Conservation (phyloP, 1,140 invertebrate genomes). For the Saxidomus purpurata region DNA sequence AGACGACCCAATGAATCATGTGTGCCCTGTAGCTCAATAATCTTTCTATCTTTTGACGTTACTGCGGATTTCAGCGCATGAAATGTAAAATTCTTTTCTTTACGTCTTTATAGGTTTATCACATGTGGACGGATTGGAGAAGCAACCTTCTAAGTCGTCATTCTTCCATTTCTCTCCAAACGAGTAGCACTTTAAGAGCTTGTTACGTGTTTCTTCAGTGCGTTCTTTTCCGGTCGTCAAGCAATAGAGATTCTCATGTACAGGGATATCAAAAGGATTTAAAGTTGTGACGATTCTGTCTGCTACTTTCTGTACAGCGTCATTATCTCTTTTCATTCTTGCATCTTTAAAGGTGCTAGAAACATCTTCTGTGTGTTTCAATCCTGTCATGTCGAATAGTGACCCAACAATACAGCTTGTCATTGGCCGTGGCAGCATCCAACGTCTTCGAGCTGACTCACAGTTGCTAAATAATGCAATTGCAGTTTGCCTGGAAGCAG, state of each 20-base stretch:
- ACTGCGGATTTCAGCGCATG: neutral
- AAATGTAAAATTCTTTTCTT: conserved; percentile 4
- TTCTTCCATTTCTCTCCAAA: neutral
- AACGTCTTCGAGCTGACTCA: conserved; percentile 13
- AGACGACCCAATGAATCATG: conserved; percentile 39
- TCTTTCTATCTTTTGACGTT: neutral
- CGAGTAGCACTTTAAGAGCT: neutral
- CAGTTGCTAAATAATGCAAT: conserved; percentile 27
- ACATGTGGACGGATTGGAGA: neutral
- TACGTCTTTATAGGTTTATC: conserved; percentile 10
- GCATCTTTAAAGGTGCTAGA: neutral
- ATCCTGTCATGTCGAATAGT: neutral
- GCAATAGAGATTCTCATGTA: conserved; percentile 24
- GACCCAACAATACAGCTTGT: neutral
- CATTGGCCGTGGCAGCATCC: conserved; percentile 65
- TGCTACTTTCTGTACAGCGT: neutral
- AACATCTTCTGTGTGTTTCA: neutral
- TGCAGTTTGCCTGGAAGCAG: conserved; percentile 63
- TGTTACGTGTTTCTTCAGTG: neutral
- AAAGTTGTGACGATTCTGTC: neutral
- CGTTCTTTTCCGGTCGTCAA: conserved; percentile 22
- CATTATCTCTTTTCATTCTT: conserved; percentile 12
- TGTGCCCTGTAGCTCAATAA: neutral
- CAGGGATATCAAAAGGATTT: neutral
- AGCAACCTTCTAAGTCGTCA: neutral